Conservation (phyloP, 2,888 invertebrate species). For the Calameuta idolon region DNA sequence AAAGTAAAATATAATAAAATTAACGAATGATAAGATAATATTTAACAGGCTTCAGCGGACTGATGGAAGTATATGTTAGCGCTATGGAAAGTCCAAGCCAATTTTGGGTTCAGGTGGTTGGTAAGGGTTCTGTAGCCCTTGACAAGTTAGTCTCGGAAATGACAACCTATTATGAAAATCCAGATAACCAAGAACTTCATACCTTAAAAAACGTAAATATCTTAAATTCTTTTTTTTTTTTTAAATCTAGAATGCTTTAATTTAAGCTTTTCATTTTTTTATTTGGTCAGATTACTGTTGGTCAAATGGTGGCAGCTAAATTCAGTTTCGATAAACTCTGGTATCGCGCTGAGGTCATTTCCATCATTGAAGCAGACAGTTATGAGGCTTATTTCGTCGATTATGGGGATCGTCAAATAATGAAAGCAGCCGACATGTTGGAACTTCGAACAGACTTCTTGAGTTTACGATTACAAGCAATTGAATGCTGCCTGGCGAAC, state of each 20-base stretch:
- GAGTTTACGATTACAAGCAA: conserved; percentile 82
- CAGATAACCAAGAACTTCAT: conserved; percentile 75
- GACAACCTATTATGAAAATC: conserved; percentile 82
- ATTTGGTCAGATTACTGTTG: conserved; percentile 71
- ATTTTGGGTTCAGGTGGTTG: conserved; percentile 91
- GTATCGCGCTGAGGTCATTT: conserved; percentile 82
- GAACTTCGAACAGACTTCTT: conserved; percentile 83
- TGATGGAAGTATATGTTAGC: conserved; percentile 88
- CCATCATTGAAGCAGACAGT: conserved; percentile 72
- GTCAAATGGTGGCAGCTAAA: conserved; percentile 87
- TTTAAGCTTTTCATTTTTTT: conserved; percentile 52
- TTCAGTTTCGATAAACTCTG: conserved; percentile 86
- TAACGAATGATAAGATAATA: neutral
- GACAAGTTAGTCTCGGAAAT: conserved; percentile 85
- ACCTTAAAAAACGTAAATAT: conserved; percentile 57
- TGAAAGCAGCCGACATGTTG: conserved; percentile 75
- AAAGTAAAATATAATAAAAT: neutral
- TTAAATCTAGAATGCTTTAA: neutral
- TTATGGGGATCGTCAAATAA: conserved; percentile 85
- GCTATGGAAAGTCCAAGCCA: conserved; percentile 82
- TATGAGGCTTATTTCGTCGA: conserved; percentile 86
- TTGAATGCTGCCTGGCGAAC: conserved; percentile 86
- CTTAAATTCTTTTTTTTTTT: conserved; percentile 13
- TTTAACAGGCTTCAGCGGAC: conserved; percentile 67
- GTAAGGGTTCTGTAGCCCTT: conserved; percentile 79